Evolutionary conservation across 2,113 vertebrate species (phyloP), one percentile per base, ranked within the genome.

Genomic region (Callospermophilus lateralis): DNA sequence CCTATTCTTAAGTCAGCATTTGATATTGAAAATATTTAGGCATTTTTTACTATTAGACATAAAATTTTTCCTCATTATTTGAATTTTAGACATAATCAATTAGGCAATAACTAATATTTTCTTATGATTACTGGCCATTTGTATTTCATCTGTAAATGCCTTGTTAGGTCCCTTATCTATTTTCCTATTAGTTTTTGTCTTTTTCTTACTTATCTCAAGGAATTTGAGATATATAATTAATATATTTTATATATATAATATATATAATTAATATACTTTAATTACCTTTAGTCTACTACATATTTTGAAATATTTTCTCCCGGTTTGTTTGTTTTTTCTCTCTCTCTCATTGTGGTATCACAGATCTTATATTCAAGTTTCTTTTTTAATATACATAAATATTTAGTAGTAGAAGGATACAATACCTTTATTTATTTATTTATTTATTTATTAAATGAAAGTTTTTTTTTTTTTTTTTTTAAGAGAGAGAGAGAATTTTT

Each of bases 261-360:
- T 45, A 45, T 45, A 45, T 45, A 45, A 1, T 45, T 77, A 19
- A 53, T 51, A 45, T 30, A 68, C 32, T 77, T 17, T 32, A 72
- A 32, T 55, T 79, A 86, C 19, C 12, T 84, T 81, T 94, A 89
- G 48, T 72, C 67, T 89, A 32, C 13, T 94, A 22, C 30, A 48
- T 77, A 81, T 65, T 93, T 76, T 84, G 26, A 95, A 95, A 92
- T 63, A 80, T 45, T 48, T 85, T 89, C 65, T 90, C n/a, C n/a
- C 13, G 6, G 4, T n/a, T n/a, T n/a, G 45, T 95, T 61, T 93
- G 45, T 90, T 51, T 42, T 76, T 80, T 76, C 1, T 15, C 67
- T 93, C 28, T 86, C 65, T 48, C 51, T 70, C 11, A 53, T 81
- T 85, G 34, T 90, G 63, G 6, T 86, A 78, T 93, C 0, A 80